These are phyloP conservation scores for Caenorhabditis doughertyi DNA, from an alignment of 2,888 invertebrate genomes.

Conservation along the genomic window DNA sequence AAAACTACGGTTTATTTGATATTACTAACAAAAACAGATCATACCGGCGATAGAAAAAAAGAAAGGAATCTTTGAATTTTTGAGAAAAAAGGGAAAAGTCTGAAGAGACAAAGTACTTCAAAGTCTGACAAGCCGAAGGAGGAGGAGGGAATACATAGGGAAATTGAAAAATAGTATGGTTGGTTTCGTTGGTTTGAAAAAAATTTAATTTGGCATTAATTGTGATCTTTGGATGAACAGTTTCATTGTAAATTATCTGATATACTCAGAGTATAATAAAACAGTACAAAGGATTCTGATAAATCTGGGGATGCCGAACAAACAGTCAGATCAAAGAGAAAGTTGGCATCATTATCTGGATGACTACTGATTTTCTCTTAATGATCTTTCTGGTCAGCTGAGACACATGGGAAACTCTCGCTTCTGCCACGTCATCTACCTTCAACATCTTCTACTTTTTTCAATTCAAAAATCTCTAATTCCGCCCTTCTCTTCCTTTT, in stretches of 20 bases:
- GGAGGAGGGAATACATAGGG: slow-evolving; percentile 13
- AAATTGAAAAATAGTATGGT: not conserved
- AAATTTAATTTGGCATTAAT: too few relatives aligned
- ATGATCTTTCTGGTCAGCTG: slow-evolving; percentile 53
- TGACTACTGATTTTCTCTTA: slow-evolving; percentile 16
- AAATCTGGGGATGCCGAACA: slow-evolving; percentile 35
- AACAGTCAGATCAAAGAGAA: slow-evolving; percentile 57
- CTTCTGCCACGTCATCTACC: slow-evolving; percentile 17
- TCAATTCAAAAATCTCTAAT: not conserved
- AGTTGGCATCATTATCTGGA: slow-evolving; percentile 50
- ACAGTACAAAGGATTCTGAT: slow-evolving; percentile 41
- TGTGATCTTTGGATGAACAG: too few relatives aligned
- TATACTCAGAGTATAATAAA: slow-evolving; percentile 4
- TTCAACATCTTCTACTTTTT: not conserved
- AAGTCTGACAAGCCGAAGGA: slow-evolving; percentile 10
- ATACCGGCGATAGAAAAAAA: not conserved
- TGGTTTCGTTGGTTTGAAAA: slow-evolving; percentile 14
- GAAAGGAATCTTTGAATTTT: not conserved
- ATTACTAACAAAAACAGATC: not conserved
- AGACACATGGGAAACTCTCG: slow-evolving; percentile 35
- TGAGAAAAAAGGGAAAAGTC: slow-evolving; percentile 9
- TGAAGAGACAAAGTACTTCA: slow-evolving; percentile 28
- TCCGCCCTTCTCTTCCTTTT: slow-evolving; percentile 11
- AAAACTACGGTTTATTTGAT: slow-evolving; percentile 9
- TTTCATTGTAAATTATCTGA: too few relatives aligned